Evolutionary conservation across 1,140 invertebrate species (phyloP).

Genomic region (Cataglyphis hispanica): DNA sequence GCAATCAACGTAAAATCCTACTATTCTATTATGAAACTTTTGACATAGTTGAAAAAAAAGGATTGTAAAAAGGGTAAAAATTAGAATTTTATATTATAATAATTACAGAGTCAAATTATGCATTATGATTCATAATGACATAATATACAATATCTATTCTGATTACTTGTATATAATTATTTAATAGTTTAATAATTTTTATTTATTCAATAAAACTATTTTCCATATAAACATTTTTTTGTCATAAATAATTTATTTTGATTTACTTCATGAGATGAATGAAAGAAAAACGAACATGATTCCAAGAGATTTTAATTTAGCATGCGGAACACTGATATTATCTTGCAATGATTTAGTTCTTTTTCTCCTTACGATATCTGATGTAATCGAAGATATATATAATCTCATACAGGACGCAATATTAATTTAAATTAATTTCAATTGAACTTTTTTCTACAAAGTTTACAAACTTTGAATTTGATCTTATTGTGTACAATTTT

Average conservation of each 20-base stretch:
- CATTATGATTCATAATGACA: background rate
- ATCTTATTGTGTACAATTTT: background rate
- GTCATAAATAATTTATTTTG: background rate
- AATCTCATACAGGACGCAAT: background rate
- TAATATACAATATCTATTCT: conserved; percentile 14
- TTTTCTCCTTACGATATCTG: conserved; percentile 6
- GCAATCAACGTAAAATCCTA: background rate
- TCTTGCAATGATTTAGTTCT: conserved; percentile 34
- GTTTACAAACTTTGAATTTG: background rate
- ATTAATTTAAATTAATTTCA: background rate
- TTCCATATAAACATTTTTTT: background rate
- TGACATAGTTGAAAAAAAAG: background rate
- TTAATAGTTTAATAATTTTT: background rate
- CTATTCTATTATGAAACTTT: background rate
- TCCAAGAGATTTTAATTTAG: conserved; percentile 27
- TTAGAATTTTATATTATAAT: conserved; percentile 3
- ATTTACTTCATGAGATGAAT: background rate
- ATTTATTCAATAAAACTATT: background rate
- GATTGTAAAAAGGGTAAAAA: background rate
- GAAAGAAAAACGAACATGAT: background rate
- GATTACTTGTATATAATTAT: background rate
- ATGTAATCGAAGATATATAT: conserved; percentile 21
- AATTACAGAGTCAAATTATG: background rate
- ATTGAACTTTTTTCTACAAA: background rate
- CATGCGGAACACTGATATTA: background rate